Base-by-base conservation (phyloP, 2,113 vertebrate species). In the Chlorodrepanis virens region DNA sequence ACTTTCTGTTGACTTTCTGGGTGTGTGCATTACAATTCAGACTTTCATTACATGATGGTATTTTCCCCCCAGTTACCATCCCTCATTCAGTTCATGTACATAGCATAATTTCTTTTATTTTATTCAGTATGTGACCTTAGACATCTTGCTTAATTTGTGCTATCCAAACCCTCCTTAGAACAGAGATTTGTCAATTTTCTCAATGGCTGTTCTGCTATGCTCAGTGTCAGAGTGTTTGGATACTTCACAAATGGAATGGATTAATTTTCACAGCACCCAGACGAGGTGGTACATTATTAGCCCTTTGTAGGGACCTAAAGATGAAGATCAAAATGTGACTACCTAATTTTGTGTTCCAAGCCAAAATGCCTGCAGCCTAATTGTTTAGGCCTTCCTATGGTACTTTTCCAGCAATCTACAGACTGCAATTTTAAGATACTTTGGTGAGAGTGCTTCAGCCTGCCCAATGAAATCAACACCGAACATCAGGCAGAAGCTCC, bases 181-280 rank as follows among this genome's bases (percentile, higher is more conserved):
- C 59, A 83, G 68, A 61, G 54, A 84, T 94, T 87, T 93, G 64
- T 40, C 71, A 86, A 69, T 94, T 95, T 95, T 89, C 84, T 91
- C 40, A 29, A 61, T 2, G 3, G n/a, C 37, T 93, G n/a, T 83
- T 94, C n/a, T 95, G 50, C 82, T 65, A n/a, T 49, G 16, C 54
- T 89, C 21, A 11, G 50, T 74, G 65, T 74, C 31, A 24, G 77
- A 74, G 59, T 37, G 47, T 56, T 77, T 83, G 71, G 63, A 42
- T 80, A 39, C 44, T 91, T 91, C 68, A 81, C 49, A 77, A 77
- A 83, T 52, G 59, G 56, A 93, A 89, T 60, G 77, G 87, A 89
- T 91, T 95, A 52, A 93, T 93, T 96, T 94, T 81, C 87, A 49
- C 72, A 87, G 72, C 40, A 49, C 23, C 54, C 63, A 80, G 53